Evolutionary conservation across 2,888 invertebrate species (phyloP).

Genomic region (Lasius fuliginosus): DNA sequence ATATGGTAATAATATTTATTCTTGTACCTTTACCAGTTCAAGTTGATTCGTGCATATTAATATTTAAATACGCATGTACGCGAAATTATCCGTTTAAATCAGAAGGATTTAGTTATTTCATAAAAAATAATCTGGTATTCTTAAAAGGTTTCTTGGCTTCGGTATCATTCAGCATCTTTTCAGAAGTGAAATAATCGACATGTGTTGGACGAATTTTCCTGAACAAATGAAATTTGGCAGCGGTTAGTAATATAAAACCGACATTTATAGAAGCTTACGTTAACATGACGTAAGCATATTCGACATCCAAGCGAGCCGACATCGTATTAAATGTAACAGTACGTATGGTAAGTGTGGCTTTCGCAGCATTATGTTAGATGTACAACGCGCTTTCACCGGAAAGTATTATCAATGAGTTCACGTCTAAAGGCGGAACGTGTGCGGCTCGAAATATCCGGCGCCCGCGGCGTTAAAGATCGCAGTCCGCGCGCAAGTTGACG

Average conservation of each 20-base stretch:
- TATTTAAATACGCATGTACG: slow-evolving; percentile 9
- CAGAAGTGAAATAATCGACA: slow-evolving; percentile 19
- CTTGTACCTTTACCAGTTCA: background rate
- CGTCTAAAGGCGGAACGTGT: slow-evolving; percentile 46
- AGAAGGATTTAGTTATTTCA: background rate
- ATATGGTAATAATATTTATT: slow-evolving; percentile 6
- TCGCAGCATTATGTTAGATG: slow-evolving; percentile 11
- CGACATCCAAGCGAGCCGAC: slow-evolving; percentile 15
- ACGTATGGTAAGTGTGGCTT: slow-evolving; percentile 15
- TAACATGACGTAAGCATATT: slow-evolving; percentile 36
- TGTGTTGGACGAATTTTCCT: background rate
- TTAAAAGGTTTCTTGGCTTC: background rate
- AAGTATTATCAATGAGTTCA: slow-evolving; percentile 56
- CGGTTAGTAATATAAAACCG: slow-evolving; percentile 28
- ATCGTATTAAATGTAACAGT: slow-evolving; percentile 27
- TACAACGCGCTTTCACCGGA: slow-evolving; percentile 47
- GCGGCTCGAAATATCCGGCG: slow-evolving; percentile 53
- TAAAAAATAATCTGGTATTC: background rate
- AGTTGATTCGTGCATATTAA: background rate
- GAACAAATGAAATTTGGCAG: slow-evolving; percentile 33
- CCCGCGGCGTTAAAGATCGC: slow-evolving; percentile 40
- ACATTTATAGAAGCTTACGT: slow-evolving; percentile 46
- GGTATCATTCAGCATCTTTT: background rate
- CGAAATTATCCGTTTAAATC: background rate
- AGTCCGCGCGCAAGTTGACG: slow-evolving; percentile 30